Conservation (phyloP, 2,888 invertebrate genomes). For the Leptopilina drosophilae region DNA sequence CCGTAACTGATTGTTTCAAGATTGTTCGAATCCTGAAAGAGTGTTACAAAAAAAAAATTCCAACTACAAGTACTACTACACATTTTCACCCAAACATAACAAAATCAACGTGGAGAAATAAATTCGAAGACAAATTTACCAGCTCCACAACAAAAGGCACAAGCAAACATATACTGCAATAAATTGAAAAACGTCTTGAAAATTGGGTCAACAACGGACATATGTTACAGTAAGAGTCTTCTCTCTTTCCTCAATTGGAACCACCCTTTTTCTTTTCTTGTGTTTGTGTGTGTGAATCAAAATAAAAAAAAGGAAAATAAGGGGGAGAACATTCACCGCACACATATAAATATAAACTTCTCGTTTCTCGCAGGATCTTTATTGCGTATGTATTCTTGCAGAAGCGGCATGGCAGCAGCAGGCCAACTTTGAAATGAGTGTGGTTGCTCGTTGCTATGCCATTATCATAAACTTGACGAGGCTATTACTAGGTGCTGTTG, state of each 20-base stretch:
- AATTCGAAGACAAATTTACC: too few species aligned
- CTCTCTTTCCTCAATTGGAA: constrained; percentile 19
- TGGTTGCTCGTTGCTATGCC: constrained; percentile 32
- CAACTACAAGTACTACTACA: too few species aligned
- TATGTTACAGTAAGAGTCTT: neutral
- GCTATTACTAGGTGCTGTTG: constrained; percentile 33
- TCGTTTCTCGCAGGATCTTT: constrained; percentile 33
- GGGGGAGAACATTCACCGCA: constrained; percentile 8
- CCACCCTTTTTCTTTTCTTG: constrained; percentile 32
- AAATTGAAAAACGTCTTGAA: neutral
- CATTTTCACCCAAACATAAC: too few species aligned
- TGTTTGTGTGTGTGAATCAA: neutral
- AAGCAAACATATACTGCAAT: too few species aligned
- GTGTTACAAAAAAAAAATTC: too few species aligned
- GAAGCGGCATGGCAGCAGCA: neutral
- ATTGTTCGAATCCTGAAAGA: too few species aligned
- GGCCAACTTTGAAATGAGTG: constrained; percentile 28
- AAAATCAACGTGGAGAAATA: too few species aligned
- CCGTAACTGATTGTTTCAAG: too few species aligned
- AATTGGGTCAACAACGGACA: constrained; percentile 35
- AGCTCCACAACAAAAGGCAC: too few species aligned
- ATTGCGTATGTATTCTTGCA: constrained; percentile 5
- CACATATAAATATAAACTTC: neutral
- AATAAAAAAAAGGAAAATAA: neutral
- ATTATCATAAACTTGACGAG: constrained; percentile 38